These are phyloP conservation scores for Parasteatoda lunata DNA, from an alignment of 2,888 invertebrate species.

Conservation along the genomic window DNA sequence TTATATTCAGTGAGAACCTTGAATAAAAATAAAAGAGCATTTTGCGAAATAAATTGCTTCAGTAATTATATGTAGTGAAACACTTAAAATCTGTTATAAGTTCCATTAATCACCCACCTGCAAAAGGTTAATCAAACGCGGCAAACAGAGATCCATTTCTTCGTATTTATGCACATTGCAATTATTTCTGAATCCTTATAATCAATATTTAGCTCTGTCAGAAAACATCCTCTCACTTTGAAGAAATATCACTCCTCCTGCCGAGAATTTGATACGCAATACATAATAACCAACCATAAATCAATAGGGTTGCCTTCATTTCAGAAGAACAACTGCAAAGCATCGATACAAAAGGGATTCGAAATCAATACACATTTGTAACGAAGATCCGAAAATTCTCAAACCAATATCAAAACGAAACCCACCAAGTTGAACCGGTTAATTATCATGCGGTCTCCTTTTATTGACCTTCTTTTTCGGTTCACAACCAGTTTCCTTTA, in stretches of 20 bases:
- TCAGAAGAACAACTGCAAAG: background rate
- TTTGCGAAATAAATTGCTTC: no score
- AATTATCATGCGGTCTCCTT: conserved; percentile 41
- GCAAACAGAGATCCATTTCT: no score
- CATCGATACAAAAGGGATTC: conserved; percentile 39
- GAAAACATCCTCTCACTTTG: background rate
- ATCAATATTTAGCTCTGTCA: background rate
- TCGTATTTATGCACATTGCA: no score
- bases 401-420: conserved; percentile 29
- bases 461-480: conserved; percentile 60
- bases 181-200: background rate
- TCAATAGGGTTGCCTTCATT: background rate
- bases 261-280: background rate
- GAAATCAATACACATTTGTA: conserved; percentile 61
- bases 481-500: conserved; percentile 54
- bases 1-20: no score
- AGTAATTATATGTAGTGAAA: no score
- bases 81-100: no score
- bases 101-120: no score
- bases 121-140: no score
- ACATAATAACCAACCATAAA: background rate
- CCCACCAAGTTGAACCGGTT: conserved; percentile 26
- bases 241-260: background rate
- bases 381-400: conserved; percentile 39
- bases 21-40: no score